Conservation (phyloP, 37 sponge, comb jelly and placozoan species). For the Ianthella basta region DNA sequence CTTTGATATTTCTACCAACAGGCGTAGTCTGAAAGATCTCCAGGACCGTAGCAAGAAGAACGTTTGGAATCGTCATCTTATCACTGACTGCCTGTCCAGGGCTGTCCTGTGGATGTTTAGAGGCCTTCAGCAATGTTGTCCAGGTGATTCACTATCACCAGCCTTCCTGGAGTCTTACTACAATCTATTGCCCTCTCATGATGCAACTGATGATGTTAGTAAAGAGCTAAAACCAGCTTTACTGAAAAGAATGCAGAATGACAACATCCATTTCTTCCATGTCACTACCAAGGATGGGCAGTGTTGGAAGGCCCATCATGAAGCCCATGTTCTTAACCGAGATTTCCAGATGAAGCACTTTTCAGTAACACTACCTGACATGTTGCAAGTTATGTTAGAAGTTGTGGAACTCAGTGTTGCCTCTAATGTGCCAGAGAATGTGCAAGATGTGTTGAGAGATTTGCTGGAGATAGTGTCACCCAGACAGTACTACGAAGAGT, state of each 20-base stretch:
- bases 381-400: neutral
- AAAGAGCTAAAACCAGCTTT: neutral
- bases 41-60: slow-evolving; percentile 12
- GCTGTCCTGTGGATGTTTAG: neutral
- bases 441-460: neutral
- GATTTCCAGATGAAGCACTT: neutral
- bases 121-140: neutral
- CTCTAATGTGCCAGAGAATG: neutral
- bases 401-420: neutral
- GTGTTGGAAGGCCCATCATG: neutral
- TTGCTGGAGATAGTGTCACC: neutral
- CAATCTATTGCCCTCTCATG: slow-evolving; percentile 35
- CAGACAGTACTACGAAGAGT: neutral
- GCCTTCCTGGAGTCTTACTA: slow-evolving; percentile 45
- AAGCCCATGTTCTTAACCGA: neutral
- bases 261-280: neutral
- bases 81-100: neutral
- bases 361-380: neutral
- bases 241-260: neutral
- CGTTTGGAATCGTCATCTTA: slow-evolving; percentile 8
- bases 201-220: neutral
- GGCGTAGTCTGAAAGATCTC: slow-evolving; percentile 35
- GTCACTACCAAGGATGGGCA: neutral
- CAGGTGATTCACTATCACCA: neutral
- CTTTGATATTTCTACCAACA: slow-evolving; percentile 59